These are phyloP conservation scores for Psettodes erumei DNA, from an alignment of 2,113 vertebrate species.

Conservation along the genomic window DNA sequence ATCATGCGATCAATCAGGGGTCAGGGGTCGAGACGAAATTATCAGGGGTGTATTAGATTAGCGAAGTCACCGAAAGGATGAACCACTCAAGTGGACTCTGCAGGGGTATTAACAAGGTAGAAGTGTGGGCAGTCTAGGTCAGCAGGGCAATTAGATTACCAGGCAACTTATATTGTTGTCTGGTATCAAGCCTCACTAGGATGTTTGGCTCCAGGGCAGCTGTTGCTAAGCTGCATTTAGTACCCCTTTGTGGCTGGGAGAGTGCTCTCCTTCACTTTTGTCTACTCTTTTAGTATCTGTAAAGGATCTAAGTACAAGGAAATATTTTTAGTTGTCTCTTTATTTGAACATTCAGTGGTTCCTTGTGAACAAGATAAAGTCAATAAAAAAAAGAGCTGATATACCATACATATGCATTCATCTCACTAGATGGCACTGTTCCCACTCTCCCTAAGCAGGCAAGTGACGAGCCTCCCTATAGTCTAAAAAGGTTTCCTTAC, in stretches of 20 bases:
- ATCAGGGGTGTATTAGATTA: constrained; percentile 50
- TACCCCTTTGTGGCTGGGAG: neutral
- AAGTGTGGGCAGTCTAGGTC: constrained; percentile 43
- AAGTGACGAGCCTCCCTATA: constrained; percentile 23
- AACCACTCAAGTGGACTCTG: constrained; percentile 16
- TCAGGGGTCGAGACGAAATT: constrained; percentile 43
- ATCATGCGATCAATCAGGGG: constrained; percentile 59
- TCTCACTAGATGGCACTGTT: constrained; percentile 84
- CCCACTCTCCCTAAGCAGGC: constrained; percentile 59
- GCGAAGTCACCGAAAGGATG: constrained; percentile 32
- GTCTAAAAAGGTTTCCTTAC: constrained; percentile 49
- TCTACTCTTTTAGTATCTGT: neutral
- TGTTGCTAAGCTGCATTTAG: constrained; percentile 40
- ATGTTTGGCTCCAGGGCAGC: constrained; percentile 32
- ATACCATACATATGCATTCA: constrained; percentile 10
- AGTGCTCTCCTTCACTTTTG: neutral
- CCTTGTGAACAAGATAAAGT: neutral
- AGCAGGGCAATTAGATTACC: constrained; percentile 54
- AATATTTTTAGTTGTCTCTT: neutral
- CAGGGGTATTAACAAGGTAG: constrained; percentile 44
- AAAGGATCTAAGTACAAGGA: neutral
- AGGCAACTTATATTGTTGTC: constrained; percentile 42
- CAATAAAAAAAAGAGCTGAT: neutral
- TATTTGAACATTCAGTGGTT: constrained; percentile 1
- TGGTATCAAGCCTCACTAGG: constrained; percentile 10